A percentile compares a stretch with the other conserved stretches of the same genome.
These are phyloP conservation scores for Leptobrachium ailaonicum DNA, from an alignment of 2,113 vertebrate species.

Conservation along the genomic window DNA sequence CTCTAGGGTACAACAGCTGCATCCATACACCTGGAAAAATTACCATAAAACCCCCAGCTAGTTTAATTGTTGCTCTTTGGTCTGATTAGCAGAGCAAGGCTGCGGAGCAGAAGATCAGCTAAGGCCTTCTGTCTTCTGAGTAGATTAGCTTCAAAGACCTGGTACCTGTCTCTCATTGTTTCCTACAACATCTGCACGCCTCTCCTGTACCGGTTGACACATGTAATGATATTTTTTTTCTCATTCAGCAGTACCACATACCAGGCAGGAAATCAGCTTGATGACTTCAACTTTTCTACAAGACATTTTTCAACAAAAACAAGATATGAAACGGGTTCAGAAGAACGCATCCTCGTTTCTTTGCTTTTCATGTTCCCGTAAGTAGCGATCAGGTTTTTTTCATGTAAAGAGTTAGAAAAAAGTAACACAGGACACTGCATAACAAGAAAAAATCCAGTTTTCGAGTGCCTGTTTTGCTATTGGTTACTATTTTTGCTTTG, in stretches of 20 bases:
- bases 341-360: not conserved
- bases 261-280: conserved; percentile 26
- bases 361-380: not conserved
- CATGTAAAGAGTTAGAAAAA: not conserved
- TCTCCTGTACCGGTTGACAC: conserved; percentile 5
- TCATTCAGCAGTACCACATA: conserved; percentile 14
- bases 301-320: conserved; percentile 9
- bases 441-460: too few species aligned
- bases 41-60: not conserved
- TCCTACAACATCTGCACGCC: conserved; percentile 30
- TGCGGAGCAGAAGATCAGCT: not conserved
- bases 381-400: not conserved
- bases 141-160: conserved; percentile 19
- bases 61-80: not conserved
- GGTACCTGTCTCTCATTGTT: conserved; percentile 3
- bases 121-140: conserved; percentile 19
- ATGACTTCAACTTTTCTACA: conserved; percentile 30
- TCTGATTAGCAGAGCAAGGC: not conserved
- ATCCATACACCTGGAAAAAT: conserved; percentile 54
- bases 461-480: too few species aligned
- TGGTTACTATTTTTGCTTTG: too few species aligned
- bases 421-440: not conserved
- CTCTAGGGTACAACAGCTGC: conserved; percentile 37
- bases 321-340: not conserved
- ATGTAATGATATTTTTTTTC: too few species aligned